Percentiles rank a stretch among this genome's conserved stretches.
Evolutionary conservation across 2,888 invertebrate genomes (phyloP).

Genomic region (Gymnoscelis rufifasciata): DNA sequence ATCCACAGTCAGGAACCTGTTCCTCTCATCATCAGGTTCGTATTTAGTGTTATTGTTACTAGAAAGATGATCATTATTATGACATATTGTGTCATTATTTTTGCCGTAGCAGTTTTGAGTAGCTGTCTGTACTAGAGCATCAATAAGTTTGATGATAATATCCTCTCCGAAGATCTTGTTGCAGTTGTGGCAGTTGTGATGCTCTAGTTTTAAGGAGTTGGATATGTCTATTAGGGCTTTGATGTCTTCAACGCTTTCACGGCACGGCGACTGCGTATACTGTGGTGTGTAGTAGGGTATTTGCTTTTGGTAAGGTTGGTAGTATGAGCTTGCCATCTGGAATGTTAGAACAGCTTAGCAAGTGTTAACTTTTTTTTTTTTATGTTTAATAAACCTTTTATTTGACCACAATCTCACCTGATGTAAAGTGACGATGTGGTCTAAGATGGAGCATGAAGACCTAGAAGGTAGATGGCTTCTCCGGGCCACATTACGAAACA

Average conservation of each 20-base stretch:
- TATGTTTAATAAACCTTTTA: too few species aligned
- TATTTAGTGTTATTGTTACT: too few species aligned
- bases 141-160: neutral
- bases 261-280: neutral
- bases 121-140: neutral
- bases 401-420: too few species aligned
- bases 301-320: neutral
- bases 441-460: too few species aligned
- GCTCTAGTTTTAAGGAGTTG: conserved; percentile 13
- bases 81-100: neutral
- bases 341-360: neutral
- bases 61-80: neutral
- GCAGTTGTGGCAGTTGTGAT: neutral
- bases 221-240: neutral
- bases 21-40: too few species aligned
- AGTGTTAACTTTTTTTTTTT: too few species aligned
- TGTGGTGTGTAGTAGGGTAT: neutral
- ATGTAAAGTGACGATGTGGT: too few species aligned
- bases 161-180: neutral
- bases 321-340: neutral
- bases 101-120: neutral
- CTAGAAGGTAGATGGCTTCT: too few species aligned
- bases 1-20: neutral
- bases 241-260: conserved; percentile 4
- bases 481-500: too few species aligned